Percentiles rank a stretch among this genome's conserved stretches.
Evolutionary conservation across 2,113 vertebrate species (phyloP).

Genomic region (Pseudopodoces humilis): DNA sequence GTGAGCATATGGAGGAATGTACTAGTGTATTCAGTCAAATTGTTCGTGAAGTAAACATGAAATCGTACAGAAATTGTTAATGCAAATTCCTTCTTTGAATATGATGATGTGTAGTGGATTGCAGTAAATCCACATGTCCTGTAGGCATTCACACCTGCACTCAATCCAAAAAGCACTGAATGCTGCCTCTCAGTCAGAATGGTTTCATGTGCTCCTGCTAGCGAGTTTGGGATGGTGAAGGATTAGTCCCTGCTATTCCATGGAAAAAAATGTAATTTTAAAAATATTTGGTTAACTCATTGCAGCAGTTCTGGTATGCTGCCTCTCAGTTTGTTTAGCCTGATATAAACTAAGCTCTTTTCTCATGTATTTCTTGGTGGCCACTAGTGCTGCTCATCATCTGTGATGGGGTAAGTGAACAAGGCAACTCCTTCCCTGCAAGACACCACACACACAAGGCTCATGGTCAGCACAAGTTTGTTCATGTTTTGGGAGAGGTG

Average conservation of each 20-base stretch:
- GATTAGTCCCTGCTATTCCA: neutral
- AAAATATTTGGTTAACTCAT: neutral
- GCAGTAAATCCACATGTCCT: neutral
- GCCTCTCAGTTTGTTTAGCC: neutral
- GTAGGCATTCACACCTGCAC: slow-evolving; percentile 25
- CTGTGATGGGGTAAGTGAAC: neutral
- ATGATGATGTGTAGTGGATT: neutral
- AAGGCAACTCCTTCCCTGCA: neutral
- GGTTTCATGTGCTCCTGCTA: neutral
- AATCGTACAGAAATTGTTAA: slow-evolving; percentile 26
- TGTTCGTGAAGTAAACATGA: neutral
- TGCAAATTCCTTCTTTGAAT: slow-evolving; percentile 11
- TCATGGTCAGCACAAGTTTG: neutral
- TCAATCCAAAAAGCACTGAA: neutral
- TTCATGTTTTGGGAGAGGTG: slow-evolving; percentile 1
- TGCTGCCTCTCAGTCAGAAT: neutral
- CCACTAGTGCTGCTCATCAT: neutral
- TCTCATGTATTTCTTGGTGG: neutral
- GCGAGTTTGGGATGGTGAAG: neutral
- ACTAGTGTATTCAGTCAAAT: slow-evolving; percentile 3
- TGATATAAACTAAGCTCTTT: neutral
- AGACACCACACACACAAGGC: neutral
- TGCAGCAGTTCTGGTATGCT: neutral
- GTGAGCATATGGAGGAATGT: neutral
- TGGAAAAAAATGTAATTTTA: neutral